These are phyloP conservation scores for Campodea augens DNA, from an alignment of 1,140 invertebrate species.

Conservation along the genomic window DNA sequence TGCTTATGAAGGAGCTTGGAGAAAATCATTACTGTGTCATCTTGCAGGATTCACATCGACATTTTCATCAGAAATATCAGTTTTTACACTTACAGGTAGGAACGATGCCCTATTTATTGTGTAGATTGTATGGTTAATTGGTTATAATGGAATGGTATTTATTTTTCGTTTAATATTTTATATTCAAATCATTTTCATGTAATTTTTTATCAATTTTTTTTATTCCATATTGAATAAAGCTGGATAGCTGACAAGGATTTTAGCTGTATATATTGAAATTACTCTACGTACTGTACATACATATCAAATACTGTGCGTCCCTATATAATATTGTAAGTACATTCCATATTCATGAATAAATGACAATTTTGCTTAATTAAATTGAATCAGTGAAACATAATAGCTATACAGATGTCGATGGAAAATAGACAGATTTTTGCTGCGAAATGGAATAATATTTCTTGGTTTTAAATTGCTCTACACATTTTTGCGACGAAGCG, in stretches of 20 bases:
- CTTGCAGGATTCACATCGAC: conserved; percentile 35
- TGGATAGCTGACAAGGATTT: too few species aligned
- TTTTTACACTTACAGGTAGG: conserved; percentile 29
- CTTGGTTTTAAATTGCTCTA: too few species aligned
- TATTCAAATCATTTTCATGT: not conserved
- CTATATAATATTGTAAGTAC: not conserved
- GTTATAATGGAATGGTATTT: not conserved
- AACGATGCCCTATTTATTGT: not conserved
- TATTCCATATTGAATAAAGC: too few species aligned
- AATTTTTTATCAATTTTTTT: not conserved
- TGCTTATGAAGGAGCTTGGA: conserved; percentile 29
- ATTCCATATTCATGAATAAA: not conserved
- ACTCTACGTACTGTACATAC: too few species aligned
- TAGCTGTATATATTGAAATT: too few species aligned
- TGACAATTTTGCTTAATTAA: not conserved
- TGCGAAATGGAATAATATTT: too few species aligned
- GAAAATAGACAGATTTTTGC: too few species aligned
- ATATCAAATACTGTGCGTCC: too few species aligned
- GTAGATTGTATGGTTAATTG: not conserved
- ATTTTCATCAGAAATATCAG: conserved; percentile 32
- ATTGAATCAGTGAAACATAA: not conserved
- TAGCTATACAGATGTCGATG: not conserved
- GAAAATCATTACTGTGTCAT: conserved; percentile 29
- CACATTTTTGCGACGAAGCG: too few species aligned
- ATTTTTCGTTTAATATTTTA: not conserved